Conservation (phyloP, 1,140 invertebrate genomes). For the Anastrepha obliqua region DNA sequence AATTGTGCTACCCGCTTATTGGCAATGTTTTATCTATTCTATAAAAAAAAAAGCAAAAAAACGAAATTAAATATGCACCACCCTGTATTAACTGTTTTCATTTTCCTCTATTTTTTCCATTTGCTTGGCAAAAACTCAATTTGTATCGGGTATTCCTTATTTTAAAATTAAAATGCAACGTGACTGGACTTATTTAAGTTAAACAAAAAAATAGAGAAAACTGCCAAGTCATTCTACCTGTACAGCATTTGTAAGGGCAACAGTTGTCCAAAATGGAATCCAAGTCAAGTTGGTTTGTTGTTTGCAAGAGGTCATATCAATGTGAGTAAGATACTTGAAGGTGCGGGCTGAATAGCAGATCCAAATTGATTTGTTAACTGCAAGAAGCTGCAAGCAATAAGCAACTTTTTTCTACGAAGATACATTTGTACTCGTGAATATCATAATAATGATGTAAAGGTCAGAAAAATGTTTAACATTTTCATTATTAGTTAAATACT, state of each 20-base stretch:
- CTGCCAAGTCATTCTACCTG: neutral
- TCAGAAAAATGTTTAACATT: no score
- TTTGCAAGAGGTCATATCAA: neutral
- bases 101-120: neutral
- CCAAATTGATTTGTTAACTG: neutral
- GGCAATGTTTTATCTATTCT: no score
- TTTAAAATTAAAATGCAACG: neutral
- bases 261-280: neutral
- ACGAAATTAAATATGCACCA: no score
- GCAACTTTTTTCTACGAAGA: no score
- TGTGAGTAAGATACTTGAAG: neutral
- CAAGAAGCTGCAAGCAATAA: no score
- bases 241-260: neutral
- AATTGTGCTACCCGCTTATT: no score
- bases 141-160: neutral
- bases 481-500: no score
- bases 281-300: neutral
- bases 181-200: neutral
- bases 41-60: no score
- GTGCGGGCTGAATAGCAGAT: neutral
- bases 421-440: no score
- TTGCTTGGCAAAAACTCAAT: neutral
- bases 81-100: no score
- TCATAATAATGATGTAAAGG: no score
- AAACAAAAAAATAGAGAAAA: neutral